Conservation (phyloP, 2,113 vertebrate species). For the Eonycteris spelaea region DNA sequence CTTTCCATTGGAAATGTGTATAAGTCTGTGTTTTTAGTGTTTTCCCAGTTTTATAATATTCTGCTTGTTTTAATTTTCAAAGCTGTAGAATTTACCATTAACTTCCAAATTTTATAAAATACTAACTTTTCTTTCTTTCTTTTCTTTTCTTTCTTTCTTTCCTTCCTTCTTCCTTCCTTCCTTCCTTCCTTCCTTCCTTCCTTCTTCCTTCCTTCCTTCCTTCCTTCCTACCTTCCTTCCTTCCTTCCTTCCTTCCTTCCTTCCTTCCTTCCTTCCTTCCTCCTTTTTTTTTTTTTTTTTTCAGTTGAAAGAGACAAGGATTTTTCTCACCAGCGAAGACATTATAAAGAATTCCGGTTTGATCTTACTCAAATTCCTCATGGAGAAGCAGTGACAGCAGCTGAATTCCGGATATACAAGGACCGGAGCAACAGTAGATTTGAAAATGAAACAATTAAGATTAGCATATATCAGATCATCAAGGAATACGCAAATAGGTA, state of each 20-base stretch:
- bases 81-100: constrained; percentile 64
- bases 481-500: constrained; percentile 96
- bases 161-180: too few relatives aligned
- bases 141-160: too few relatives aligned
- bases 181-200: too few relatives aligned
- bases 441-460: constrained; percentile 94
- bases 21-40: constrained; percentile 78
- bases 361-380: constrained; percentile 98
- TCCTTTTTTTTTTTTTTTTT: constrained; percentile 52
- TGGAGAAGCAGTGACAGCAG: constrained; percentile 95
- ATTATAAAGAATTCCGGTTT: constrained; percentile 99
- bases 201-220: too few relatives aligned
- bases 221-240: too few relatives aligned
- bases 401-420: constrained; percentile 98
- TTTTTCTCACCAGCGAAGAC: constrained; percentile 96
- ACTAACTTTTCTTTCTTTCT: constrained; percentile 25
- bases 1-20: constrained; percentile 79
- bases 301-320: constrained; percentile 98
- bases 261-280: too few relatives aligned
- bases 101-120: constrained; percentile 63
- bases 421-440: constrained; percentile 92
- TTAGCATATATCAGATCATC: constrained; percentile 96
- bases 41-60: constrained; percentile 76
- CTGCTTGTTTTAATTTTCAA: constrained; percentile 76
- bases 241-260: too few relatives aligned